Evolutionary conservation across 1,140 invertebrate genomes (phyloP), one percentile per base, ranked within the genome.

Genomic region (Luehdorfia chinensis): DNA sequence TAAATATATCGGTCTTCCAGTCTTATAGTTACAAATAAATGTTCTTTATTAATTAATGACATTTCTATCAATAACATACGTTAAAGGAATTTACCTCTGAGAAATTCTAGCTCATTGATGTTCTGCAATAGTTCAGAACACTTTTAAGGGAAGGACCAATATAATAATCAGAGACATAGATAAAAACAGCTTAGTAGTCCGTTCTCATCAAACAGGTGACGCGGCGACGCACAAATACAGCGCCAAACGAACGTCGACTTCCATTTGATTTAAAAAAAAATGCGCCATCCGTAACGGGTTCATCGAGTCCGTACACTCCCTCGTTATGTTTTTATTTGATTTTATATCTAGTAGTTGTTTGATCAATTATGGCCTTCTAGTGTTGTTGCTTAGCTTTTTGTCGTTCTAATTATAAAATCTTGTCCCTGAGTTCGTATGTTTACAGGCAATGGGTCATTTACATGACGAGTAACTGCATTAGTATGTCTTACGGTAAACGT

Each of bases 351-450:
- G 32, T 5, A 32, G 31, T 15, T 15, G 31, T 34, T 16, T 18
- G 14, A 4, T 6, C 32, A 1, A 34, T 11, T 34, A 34, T 18
- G 32, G 32, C 4, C 1, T 30, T 6, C 19, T 3, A 21, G 9
- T 11, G 27, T 30, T 34, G 32, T 19, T n/a, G n/a, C n/a, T 34
- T 18, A 34, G 32, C 7, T 34, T 34, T 34, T 34, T 34, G n/a
- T 18, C 1, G 4, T 34, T 34, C 32, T 34, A 34, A 34, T 34
- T 34, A 9, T 34, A 34, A 32, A 14, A 14, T 25, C 21, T 25
- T 15, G 9, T 0, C 13, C 28, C 28, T 14, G 4, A 14, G 28
- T 32, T 12, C 13, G 27, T 30, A 11, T 28, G 5, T n/a, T n/a
- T n/a, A n/a, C n/a, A n/a, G n/a, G n/a, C n/a, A n/a, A n/a, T n/a